phyloP scores from a whole-genome alignment of 2,888 invertebrate species.

The Macrostomum cliftonense region DNA sequence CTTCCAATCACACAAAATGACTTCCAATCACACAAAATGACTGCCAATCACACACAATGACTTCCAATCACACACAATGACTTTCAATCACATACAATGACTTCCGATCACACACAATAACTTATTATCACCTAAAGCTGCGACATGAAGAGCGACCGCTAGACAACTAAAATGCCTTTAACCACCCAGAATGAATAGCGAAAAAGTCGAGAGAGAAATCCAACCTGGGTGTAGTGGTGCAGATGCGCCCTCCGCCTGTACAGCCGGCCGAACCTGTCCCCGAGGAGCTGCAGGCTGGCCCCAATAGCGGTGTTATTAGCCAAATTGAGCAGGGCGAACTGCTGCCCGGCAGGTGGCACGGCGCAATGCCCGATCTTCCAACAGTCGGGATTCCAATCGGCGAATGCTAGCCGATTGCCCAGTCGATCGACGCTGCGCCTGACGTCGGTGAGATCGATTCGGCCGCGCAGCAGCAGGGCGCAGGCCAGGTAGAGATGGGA shows the following conservation, averaged over 20 bases:
- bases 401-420: constrained; percentile 30
- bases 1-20: too few relatives aligned
- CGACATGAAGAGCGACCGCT: too few relatives aligned
- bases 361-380: constrained; percentile 40
- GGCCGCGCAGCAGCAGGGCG: constrained; percentile 36
- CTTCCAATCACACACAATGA: too few relatives aligned
- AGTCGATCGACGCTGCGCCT: constrained; percentile 37
- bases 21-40: too few relatives aligned
- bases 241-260: constrained; percentile 38
- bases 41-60: too few relatives aligned
- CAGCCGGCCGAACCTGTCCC: constrained; percentile 31
- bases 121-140: too few relatives aligned
- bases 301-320: constrained; percentile 38
- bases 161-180: too few relatives aligned
- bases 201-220: too few relatives aligned
- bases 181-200: too few relatives aligned
- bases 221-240: constrained; percentile 36
- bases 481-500: constrained; percentile 36
- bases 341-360: constrained; percentile 34
- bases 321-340: constrained; percentile 34
- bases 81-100: too few relatives aligned
- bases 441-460: constrained; percentile 36
- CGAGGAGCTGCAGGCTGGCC: constrained; percentile 28
- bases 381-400: constrained; percentile 38
- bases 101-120: too few relatives aligned